phyloP scores from a whole-genome alignment of 1,140 invertebrate species.

The Heliconius eleuchia region DNA sequence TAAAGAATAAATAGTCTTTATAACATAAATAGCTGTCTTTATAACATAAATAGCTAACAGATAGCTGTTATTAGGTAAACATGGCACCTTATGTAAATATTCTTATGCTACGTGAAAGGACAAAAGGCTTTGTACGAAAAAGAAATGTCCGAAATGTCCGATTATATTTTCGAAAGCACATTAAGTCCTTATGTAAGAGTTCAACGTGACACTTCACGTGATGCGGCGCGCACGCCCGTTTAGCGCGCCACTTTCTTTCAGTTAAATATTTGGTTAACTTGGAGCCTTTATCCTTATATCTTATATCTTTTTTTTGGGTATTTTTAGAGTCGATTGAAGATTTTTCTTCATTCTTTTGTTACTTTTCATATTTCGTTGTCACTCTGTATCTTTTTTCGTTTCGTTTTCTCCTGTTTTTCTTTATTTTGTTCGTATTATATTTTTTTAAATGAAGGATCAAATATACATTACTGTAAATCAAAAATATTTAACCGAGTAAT shows the following conservation, averaged over 20 bases:
- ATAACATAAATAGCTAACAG: no score
- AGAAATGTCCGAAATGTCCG: conserved; percentile 65
- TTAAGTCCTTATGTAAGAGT: conserved; percentile 78
- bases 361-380: background rate
- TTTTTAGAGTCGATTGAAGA: background rate
- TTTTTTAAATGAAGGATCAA: background rate
- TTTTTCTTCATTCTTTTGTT: background rate
- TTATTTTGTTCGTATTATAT: background rate
- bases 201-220: conserved; percentile 75
- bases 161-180: conserved; percentile 79
- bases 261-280: conserved; percentile 67
- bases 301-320: background rate
- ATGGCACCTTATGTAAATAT: conserved; percentile 26
- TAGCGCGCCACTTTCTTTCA: conserved; percentile 73
- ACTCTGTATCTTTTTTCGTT: no score
- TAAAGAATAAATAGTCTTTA: no score
- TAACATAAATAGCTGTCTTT: no score
- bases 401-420: no score
- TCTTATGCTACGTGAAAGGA: conserved; percentile 35
- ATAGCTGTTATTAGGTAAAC: background rate
- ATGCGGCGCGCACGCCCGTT: conserved; percentile 56
- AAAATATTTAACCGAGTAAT: background rate
- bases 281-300: no score
- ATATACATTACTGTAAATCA: background rate
- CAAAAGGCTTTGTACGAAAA: conserved; percentile 54